Percentiles rank a stretch among this genome's conserved stretches.
Evolutionary conservation across 2,888 invertebrate genomes (phyloP).

Genomic region (Xanthorhoe designata): DNA sequence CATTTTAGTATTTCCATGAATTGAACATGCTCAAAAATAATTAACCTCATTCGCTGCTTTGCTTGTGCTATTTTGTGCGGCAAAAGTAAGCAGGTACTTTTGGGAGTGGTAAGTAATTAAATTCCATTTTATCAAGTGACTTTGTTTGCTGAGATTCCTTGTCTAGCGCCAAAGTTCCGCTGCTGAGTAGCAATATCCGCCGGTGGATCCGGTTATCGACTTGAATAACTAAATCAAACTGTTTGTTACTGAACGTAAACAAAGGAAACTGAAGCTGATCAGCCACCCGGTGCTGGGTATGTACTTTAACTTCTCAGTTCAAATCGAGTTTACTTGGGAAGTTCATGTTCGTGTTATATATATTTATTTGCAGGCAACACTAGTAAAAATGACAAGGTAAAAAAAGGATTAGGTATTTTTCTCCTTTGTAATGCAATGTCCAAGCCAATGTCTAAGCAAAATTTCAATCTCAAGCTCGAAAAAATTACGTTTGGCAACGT

Average conservation of each 20-base stretch:
- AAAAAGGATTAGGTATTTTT: too few relatives aligned
- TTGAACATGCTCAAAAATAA: too few relatives aligned
- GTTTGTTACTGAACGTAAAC: conserved; percentile 23
- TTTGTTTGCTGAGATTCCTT: conserved; percentile 37
- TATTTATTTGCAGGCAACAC: not conserved
- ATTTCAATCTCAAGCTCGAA: too few relatives aligned
- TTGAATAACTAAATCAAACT: conserved; percentile 38
- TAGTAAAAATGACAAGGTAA: too few relatives aligned
- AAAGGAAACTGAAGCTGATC: conserved; percentile 16
- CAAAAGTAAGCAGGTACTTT: not conserved
- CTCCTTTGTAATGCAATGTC: too few relatives aligned
- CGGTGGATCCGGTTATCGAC: conserved; percentile 32
- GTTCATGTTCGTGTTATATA: not conserved
- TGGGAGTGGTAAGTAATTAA: conserved; percentile 15
- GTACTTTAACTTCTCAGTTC: conserved; percentile 5
- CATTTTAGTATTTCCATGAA: too few relatives aligned
- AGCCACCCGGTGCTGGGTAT: not conserved
- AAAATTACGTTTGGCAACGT: too few relatives aligned
- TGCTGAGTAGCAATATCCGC: conserved; percentile 41
- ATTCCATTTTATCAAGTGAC: conserved; percentile 20
- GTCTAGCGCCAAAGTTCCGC: conserved; percentile 27
- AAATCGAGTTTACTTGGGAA: not conserved
- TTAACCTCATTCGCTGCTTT: too few relatives aligned
- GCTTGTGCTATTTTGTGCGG: not conserved
- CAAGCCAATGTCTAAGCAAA: too few relatives aligned